Percentiles rank a stretch among this genome's conserved stretches.
Conservation (phyloP, 2,888 invertebrate genomes). For the Philereme vetulata region DNA sequence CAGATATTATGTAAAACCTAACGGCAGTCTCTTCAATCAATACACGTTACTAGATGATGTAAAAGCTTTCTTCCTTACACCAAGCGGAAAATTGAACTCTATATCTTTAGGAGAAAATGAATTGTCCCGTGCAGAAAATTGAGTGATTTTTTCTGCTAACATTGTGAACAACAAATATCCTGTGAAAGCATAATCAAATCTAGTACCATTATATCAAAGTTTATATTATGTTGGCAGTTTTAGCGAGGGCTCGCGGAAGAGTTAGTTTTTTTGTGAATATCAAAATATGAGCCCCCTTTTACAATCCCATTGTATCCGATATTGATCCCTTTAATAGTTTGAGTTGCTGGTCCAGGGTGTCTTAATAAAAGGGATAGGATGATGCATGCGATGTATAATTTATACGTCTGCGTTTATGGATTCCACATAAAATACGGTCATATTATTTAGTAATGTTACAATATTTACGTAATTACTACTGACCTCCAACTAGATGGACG, state of each 20-base stretch:
- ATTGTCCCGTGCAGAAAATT: conserved; percentile 39
- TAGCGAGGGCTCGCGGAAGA: conserved; percentile 69
- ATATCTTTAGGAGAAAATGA: conserved; percentile 45
- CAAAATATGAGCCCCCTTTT: conserved; percentile 83
- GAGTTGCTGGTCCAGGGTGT: conserved; percentile 71
- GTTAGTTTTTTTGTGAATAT: conserved; percentile 82
- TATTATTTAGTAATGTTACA: background rate
- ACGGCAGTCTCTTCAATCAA: conserved; percentile 83
- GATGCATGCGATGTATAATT: conserved; percentile 59
- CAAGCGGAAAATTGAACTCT: conserved; percentile 52
- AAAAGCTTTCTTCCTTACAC: conserved; percentile 68
- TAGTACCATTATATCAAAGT: conserved; percentile 55
- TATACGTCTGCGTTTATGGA: conserved; percentile 36
- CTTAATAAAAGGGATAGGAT: conserved; percentile 74
- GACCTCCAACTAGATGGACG: background rate
- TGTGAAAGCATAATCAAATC: conserved; percentile 62
- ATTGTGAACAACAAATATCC: conserved; percentile 67
- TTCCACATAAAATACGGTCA: conserved; percentile 5
- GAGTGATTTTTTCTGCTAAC: conserved; percentile 63
- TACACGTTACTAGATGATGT: conserved; percentile 80
- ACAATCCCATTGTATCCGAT: conserved; percentile 81
- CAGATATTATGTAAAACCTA: conserved; percentile 83
- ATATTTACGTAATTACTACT: no score
- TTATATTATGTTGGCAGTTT: conserved; percentile 44
- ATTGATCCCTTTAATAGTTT: conserved; percentile 82